phyloP scores from a whole-genome alignment of 2,888 invertebrate species.

The Aleiodes alternator region DNA sequence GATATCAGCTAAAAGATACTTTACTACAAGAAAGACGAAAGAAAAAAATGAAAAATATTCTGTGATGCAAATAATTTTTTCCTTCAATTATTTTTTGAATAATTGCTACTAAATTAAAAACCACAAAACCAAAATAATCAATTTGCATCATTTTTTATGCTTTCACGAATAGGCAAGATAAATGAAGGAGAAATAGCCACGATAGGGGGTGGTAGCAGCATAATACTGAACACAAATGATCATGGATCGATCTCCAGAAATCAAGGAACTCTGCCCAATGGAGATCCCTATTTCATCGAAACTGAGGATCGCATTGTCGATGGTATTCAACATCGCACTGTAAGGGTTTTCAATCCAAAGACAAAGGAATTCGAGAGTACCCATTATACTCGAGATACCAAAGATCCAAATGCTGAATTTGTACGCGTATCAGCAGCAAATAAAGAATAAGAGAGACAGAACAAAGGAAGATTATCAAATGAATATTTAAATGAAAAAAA shows the following conservation, averaged over 20 bases:
- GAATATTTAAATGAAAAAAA: background rate
- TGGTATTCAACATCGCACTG: conserved; percentile 56
- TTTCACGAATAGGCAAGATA: conserved; percentile 17
- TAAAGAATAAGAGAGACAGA: conserved; percentile 13
- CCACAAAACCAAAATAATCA: background rate
- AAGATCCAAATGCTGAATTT: conserved; percentile 58
- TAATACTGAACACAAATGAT: conserved; percentile 37
- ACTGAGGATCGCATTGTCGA: conserved; percentile 54
- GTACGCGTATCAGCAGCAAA: conserved; percentile 48
- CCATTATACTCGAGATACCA: conserved; percentile 58
- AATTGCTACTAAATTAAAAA: background rate
- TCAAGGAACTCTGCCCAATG: conserved; percentile 57
- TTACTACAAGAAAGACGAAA: no score
- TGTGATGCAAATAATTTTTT: no score
- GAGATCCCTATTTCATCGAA: conserved; percentile 57
- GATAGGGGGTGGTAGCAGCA: conserved; percentile 36
- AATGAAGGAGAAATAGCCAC: conserved; percentile 9
- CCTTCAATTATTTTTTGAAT: no score
- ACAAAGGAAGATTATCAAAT: background rate
- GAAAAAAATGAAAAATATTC: no score
- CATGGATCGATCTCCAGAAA: conserved; percentile 8
- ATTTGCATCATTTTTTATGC: background rate
- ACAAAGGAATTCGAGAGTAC: conserved; percentile 44
- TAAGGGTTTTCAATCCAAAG: conserved; percentile 56
- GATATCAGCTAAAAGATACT: no score